Base-by-base conservation (phyloP, 2,113 vertebrate genomes). In the Daubentonia madagascariensis region DNA sequence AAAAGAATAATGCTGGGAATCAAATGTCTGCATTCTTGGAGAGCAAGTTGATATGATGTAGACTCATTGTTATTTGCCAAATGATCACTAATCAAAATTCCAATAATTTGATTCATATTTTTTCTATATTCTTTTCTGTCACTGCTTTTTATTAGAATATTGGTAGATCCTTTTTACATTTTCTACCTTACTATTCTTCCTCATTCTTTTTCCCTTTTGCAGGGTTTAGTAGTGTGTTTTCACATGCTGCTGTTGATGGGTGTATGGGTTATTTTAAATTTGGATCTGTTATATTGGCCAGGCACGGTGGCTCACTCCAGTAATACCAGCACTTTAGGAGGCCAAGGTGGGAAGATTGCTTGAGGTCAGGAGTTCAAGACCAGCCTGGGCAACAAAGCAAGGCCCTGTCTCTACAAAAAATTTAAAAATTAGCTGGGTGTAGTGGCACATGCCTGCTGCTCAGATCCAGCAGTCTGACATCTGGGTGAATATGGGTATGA, bases 401-500 rank as follows among this genome's bases (percentile, higher is more conserved):
- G 54, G 22, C 54, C 54, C 54, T 57, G 20, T 57, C 54, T 57
- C 6, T 57, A 57, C 54, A 57, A 57, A 57, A 57, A 57, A 57
- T 57, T 57, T 57, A 8, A 57, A 57, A 57, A 57, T 57, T 57
- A 57, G 54, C 54, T 57, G 22, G 54, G 54, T 57, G 18, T 57
- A 57, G 54, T 57, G 20, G 54, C 54, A 57, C 54, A 57, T 57
- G 98, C 99, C 99, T 14, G 99, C 99, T 78, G 99, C 99, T 0
- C 99, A 99, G 97, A 99, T 99, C 18, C 99, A 99, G 92, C 99
- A 99, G 98, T 99, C 99, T 97, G 99, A 99, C 99, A 99, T 99
- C 99, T 99, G 99, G 99, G 99, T 99, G 98, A 99, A 99, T 99
- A 99, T 99, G 99, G 99, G 99, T 99, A 99, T 99, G 99, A 99